Percentiles rank a stretch among this genome's conserved stretches.
phyloP scores from a whole-genome alignment of 2,888 invertebrate genomes.

The Ichneumoninae sp. region DNA sequence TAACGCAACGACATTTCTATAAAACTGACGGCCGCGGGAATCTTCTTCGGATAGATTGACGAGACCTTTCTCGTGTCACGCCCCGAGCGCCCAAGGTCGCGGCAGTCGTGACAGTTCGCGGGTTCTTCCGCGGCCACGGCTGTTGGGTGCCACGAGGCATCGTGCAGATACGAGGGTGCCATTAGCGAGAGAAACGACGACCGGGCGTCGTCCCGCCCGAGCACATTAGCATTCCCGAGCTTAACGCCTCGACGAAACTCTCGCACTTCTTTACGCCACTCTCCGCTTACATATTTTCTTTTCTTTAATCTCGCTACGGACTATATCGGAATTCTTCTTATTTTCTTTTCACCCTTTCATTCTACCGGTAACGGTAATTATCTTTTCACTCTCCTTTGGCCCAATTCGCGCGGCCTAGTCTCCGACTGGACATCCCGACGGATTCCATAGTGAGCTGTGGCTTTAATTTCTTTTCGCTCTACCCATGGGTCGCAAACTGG shows the following conservation, averaged over 20 bases:
- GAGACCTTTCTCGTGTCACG: slow-evolving; percentile 64
- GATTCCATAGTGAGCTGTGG: neutral
- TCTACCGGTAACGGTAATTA: slow-evolving; percentile 48
- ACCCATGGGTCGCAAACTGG: neutral
- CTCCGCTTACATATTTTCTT: neutral
- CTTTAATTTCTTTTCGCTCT: slow-evolving; percentile 19
- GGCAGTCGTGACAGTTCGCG: slow-evolving; percentile 62
- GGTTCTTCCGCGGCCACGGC: slow-evolving; percentile 47
- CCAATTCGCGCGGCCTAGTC: slow-evolving; percentile 37
- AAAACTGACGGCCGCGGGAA: neutral
- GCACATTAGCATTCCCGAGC: slow-evolving; percentile 62
- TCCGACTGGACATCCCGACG: neutral
- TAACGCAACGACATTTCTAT: neutral
- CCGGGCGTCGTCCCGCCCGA: slow-evolving; percentile 60
- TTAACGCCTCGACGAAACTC: slow-evolving; percentile 31
- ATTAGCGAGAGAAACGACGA: slow-evolving; percentile 62
- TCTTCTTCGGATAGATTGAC: slow-evolving; percentile 59
- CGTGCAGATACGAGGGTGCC: slow-evolving; percentile 63
- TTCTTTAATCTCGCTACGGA: neutral
- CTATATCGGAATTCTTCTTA: slow-evolving; percentile 31
- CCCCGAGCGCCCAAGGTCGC: slow-evolving; percentile 62
- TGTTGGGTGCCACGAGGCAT: slow-evolving; percentile 35
- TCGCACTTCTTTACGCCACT: slow-evolving; percentile 31
- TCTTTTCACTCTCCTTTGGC: slow-evolving; percentile 48
- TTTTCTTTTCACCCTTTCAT: slow-evolving; percentile 14